phyloP scores from a whole-genome alignment of 2,797 vertebrate species.

The Clarias pachynema region DNA sequence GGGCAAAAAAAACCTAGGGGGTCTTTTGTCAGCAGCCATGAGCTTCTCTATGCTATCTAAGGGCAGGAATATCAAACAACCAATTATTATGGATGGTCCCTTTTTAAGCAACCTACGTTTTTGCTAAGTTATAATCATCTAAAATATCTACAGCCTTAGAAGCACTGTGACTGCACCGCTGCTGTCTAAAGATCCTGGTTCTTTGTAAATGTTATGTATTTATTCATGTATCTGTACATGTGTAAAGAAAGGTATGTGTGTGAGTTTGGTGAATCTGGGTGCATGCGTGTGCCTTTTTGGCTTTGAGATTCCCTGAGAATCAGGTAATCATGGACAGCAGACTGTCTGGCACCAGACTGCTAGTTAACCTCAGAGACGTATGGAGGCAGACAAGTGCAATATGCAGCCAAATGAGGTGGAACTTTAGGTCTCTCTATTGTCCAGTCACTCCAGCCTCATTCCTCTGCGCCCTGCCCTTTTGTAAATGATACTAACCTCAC shows the following conservation, averaged over 20 bases:
- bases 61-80: conserved; percentile 17
- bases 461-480: background rate
- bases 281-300: conserved; percentile 30
- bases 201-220: background rate
- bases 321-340: conserved; percentile 55
- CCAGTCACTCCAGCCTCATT: conserved; percentile 30
- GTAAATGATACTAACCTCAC: conserved; percentile 18
- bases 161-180: background rate
- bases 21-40: conserved; percentile 26
- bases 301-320: conserved; percentile 38
- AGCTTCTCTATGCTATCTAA: conserved; percentile 9
- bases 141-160: background rate
- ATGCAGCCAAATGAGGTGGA: conserved; percentile 54
- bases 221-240: no score
- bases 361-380: conserved; percentile 59
- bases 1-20: conserved; percentile 2
- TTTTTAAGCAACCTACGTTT: background rate
- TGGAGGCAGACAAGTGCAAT: conserved; percentile 48
- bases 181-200: background rate
- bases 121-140: background rate
- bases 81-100: background rate
- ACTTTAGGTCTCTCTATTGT: conserved; percentile 32
- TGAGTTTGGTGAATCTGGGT: background rate
- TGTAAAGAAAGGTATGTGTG: background rate
- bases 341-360: conserved; percentile 58